Evolutionary conservation across 2,113 vertebrate genomes (phyloP), one percentile per base, ranked within the genome.

Genomic region (Anoura caudifer): DNA sequence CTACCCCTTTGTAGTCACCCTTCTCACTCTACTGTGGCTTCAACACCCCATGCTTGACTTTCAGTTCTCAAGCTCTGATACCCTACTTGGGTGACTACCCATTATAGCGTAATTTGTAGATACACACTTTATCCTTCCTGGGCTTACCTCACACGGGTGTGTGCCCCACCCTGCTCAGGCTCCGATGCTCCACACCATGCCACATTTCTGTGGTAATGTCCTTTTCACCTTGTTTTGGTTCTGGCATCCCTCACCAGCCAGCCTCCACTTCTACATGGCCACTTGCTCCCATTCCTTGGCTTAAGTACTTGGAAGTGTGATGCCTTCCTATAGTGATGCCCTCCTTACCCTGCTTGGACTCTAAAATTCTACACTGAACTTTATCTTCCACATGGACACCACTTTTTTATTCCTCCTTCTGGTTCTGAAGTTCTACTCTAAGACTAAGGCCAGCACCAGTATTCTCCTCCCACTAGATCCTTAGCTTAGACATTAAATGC

Each of bases 241-340:
- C 31, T 11, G 2, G 7, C 24, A 28, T 65, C 41, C 61, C n/a
- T 36, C 0, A 0, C n/a, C 16, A 54, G 47, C 19, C 13, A 43
- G 20, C 13, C 54, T 43, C 38, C 13, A 47, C 52, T 67, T 56
- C 26, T 33, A 15, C 2, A 36, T 15, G 2, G 5, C 47, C 10
- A 12, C 6, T 13, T 87, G 11, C 31, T 72, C 31, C 12, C 9
- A 4, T 84, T 67, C 9, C 33, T 59, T 80, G 90, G 65, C 22
- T 76, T 75, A 17, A 38, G 5, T 61, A 20, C 16, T n/a, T 67
- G 19, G 24, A 1, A 22, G 3, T 0, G 9, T 43, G 63, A 16
- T 67, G 17, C 5, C 11, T 43, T 67, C n/a, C 52, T 43, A 20
- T 13, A 26, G 12, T 33, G 17, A 36, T 22, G 17, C 1, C 20